Evolutionary conservation across 2,888 invertebrate genomes (phyloP), one percentile per base, ranked within the genome.

Genomic region (Eustalomyia histrio): DNA sequence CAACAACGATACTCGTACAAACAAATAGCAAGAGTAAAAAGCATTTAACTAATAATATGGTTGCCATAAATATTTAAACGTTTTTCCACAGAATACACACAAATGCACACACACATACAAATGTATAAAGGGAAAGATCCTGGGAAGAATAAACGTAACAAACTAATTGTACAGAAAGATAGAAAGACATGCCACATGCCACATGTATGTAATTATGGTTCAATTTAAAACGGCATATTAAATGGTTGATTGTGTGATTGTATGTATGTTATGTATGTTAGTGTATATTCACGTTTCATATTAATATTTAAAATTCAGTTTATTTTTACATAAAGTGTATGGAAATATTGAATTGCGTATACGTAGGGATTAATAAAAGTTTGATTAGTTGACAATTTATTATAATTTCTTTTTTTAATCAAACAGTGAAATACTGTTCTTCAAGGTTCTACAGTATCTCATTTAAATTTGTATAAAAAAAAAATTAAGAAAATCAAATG

Each of bases 141-240:
- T 14, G 7, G 10, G 29, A 65, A 63, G 29, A 24, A 21, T 12
- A 29, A 43, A 14, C 21, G 21, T 2, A 43, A 50, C 24, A 63
- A 24, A 47, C 2, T 3, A 50, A 24, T 29, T 4, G n/a, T 18
- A 63, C 17, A 18, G 24, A 16, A 39, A 35, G 17, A 58, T n/a
- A 17, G 29, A 65, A 29, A 29, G 52, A 53, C 35, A 58, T 74
- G 43, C 43, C 43, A n/a, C 43, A 7, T 14, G 7, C n/a, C n/a
- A n/a, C n/a, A n/a, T 67, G 50, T 74, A 2, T 67, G 55, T 74
- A 81, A 81, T 81, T 81, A 81, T 33, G 76, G 60, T 81, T 78
- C 43, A 33, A 81, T 75, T 75, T 78, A 71, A 67, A 78, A 65
- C 24, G 47, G 43, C 33, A 60, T 78, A 65, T 76, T 65, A 64